Conservation (phyloP, 2,797 vertebrate species). For the Malacoraja senta region DNA sequence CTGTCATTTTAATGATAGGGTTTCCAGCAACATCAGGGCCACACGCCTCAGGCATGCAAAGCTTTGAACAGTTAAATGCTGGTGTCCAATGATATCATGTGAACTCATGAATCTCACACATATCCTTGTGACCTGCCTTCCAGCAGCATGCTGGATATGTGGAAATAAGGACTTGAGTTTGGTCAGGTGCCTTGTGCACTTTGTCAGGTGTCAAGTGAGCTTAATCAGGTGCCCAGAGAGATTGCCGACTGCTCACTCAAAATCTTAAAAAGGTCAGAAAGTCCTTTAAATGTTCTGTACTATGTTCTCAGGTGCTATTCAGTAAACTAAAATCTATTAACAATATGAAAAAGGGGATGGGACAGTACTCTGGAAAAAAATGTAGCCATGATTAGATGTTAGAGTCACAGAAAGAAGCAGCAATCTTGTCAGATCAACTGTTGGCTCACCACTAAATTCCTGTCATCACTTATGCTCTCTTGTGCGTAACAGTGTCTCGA, state of each 20-base stretch:
- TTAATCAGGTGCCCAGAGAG: no score
- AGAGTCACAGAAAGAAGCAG: neutral
- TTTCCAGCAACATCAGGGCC: neutral
- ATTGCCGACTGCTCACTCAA: no score
- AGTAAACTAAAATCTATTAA: neutral
- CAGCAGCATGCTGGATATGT: neutral
- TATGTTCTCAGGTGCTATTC: neutral
- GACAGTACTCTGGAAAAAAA: neutral
- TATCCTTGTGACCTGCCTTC: neutral
- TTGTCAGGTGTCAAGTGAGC: no score
- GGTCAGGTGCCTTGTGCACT: neutral
- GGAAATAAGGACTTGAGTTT: neutral
- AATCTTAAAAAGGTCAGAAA: neutral
- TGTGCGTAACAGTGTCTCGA: conserved; percentile 30
- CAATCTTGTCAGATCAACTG: no score
- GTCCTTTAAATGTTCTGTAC: neutral
- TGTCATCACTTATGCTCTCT: conserved; percentile 2
- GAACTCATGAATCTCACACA: neutral
- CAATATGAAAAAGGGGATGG: neutral
- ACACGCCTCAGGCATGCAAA: neutral
- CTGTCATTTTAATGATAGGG: neutral
- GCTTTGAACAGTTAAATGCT: neutral
- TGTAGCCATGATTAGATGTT: neutral
- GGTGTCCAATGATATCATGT: neutral
- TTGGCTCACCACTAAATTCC: conserved; percentile 31